Conservation (phyloP, 2,888 invertebrate genomes). For the Ophioninae sp. region DNA sequence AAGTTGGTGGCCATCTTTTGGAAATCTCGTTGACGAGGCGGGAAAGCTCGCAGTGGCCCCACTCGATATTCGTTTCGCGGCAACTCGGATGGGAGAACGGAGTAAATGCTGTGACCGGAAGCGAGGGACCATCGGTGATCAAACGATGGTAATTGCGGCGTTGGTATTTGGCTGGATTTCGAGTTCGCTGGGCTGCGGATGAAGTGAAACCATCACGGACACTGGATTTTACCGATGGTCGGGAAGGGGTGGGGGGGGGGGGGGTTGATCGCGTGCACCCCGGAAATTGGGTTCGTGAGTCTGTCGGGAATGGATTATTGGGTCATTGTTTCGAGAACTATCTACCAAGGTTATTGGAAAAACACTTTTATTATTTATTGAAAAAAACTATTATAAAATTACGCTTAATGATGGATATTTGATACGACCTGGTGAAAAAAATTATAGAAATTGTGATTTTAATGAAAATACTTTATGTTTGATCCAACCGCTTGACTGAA, state of each 20-base stretch:
- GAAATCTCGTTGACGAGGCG: not conserved
- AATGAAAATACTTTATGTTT: too few relatives aligned
- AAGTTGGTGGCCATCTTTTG: not conserved
- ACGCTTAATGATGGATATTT: too few relatives aligned
- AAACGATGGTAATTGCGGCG: slow-evolving; percentile 49
- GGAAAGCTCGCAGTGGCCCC: not conserved
- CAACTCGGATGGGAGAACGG: not conserved
- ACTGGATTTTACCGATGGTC: not conserved
- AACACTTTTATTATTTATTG: not conserved
- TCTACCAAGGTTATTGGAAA: not conserved
- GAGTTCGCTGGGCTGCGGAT: slow-evolving; percentile 8
- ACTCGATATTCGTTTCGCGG: not conserved
- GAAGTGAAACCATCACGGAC: slow-evolving; percentile 22
- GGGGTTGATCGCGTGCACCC: not conserved
- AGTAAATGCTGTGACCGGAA: slow-evolving; percentile 11
- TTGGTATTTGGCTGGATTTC: slow-evolving; percentile 46
- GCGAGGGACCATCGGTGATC: slow-evolving; percentile 33
- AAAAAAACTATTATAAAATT: not conserved
- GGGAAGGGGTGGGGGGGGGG: too few relatives aligned
- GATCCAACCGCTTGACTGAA: too few relatives aligned
- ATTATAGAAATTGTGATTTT: too few relatives aligned
- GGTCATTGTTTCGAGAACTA: not conserved
- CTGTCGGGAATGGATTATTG: not conserved
- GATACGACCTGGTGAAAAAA: too few relatives aligned
- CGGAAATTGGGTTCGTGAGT: not conserved